Evolutionary conservation across 2,797 vertebrate genomes (phyloP).

Genomic region (Sciurus vulgaris): DNA sequence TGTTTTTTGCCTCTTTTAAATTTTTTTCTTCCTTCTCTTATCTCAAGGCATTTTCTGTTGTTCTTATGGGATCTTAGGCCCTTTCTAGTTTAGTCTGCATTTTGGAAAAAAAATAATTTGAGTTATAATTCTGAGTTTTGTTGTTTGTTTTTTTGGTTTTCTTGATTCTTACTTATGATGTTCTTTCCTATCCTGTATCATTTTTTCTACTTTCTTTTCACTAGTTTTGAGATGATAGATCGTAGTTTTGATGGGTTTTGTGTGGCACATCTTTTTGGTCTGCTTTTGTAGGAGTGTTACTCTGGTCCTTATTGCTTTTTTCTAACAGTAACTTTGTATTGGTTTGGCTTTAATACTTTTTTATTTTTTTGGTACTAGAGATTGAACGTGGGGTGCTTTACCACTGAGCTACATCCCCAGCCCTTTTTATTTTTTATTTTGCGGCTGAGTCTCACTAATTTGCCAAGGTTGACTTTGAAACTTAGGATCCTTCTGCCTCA

Average conservation of each 20-base stretch:
- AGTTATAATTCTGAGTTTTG: not conserved
- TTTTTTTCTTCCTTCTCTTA: not conserved
- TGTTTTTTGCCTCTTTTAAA: not conserved
- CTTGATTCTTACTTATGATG: not conserved
- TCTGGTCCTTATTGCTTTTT: not conserved
- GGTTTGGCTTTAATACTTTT: not conserved
- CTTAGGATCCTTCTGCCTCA: too few relatives aligned
- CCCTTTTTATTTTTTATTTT: too few relatives aligned
- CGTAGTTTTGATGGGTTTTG: not conserved
- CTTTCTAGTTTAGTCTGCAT: conserved; percentile 10
- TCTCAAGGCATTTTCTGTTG: not conserved
- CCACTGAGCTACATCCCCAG: too few relatives aligned
- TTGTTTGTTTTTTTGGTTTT: conserved; percentile 1
- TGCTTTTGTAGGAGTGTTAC: not conserved
- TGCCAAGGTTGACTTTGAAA: too few relatives aligned
- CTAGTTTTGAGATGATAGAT: not conserved
- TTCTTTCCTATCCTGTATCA: not conserved
- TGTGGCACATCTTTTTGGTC: not conserved
- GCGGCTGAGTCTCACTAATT: too few relatives aligned
- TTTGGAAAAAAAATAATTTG: not conserved
- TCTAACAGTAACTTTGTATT: not conserved
- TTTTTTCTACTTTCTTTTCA: not conserved
- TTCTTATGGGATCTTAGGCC: not conserved
- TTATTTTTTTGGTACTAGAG: not conserved
- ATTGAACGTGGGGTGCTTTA: too few relatives aligned